These are phyloP conservation scores for Pandemis cinnamomeana DNA, from an alignment of 2,888 invertebrate species.

Conservation along the genomic window DNA sequence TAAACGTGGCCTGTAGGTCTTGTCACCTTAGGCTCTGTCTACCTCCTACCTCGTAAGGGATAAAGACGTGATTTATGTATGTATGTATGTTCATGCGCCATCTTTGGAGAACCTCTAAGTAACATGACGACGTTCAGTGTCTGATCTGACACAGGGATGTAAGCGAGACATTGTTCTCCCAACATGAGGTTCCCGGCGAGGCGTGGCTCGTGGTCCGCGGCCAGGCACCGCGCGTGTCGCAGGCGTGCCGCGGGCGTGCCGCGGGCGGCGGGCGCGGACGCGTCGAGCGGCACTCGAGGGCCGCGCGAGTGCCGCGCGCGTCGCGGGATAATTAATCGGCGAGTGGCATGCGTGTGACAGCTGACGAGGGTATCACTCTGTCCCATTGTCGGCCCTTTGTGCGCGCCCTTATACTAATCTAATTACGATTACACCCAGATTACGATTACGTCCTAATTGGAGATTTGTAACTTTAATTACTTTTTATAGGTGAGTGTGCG, in stretches of 20 bases:
- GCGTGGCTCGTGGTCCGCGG: not conserved
- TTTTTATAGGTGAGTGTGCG: not conserved
- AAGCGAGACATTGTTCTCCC: too few relatives aligned
- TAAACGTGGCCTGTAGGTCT: too few relatives aligned
- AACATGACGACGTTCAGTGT: too few relatives aligned
- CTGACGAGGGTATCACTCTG: slow-evolving; percentile 25
- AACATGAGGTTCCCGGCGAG: too few relatives aligned
- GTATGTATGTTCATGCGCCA: too few relatives aligned
- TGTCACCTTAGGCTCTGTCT: too few relatives aligned
- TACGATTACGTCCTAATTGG: slow-evolving; percentile 32
- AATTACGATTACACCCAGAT: slow-evolving; percentile 23
- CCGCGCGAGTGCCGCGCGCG: not conserved
- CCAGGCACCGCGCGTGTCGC: not conserved
- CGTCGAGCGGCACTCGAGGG: not conserved
- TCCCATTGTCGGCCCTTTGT: slow-evolving; percentile 18
- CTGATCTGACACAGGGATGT: too few relatives aligned
- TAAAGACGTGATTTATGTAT: too few relatives aligned
- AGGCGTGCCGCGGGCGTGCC: not conserved
- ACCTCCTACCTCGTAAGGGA: too few relatives aligned
- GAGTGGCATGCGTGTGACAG: slow-evolving; percentile 8
- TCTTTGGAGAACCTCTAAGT: too few relatives aligned
- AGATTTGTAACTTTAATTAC: slow-evolving; percentile 38
- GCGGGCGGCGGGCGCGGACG: not conserved
- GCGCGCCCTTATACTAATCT: slow-evolving; percentile 17
- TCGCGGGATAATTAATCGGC: slow-evolving; percentile 9